Percentiles rank a stretch among this genome's conserved stretches.
These are phyloP conservation scores for Merodon equestris DNA, from an alignment of 2,888 invertebrate species.

Conservation along the genomic window DNA sequence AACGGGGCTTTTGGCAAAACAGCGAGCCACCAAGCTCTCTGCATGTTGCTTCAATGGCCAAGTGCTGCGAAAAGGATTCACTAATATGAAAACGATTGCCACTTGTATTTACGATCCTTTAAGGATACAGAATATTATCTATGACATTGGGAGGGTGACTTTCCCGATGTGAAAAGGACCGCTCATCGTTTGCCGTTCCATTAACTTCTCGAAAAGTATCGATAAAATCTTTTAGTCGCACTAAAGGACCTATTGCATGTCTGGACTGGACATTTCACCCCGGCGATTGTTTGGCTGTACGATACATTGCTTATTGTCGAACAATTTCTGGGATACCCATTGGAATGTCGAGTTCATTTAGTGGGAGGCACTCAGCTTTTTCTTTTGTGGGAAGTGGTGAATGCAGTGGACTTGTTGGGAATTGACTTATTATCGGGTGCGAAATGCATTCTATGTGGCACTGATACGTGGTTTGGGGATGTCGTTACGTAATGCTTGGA, in stretches of 20 bases:
- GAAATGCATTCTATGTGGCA: too few species aligned
- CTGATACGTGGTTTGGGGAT: too few species aligned
- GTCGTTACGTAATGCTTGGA: too few species aligned
- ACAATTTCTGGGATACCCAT: too few species aligned
- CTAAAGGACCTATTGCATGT: slow-evolving; percentile 66
- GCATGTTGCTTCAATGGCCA: slow-evolving; percentile 20
- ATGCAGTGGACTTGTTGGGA: too few species aligned
- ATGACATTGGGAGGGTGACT: slow-evolving; percentile 21
- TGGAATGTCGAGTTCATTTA: too few species aligned
- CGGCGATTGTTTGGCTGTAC: slow-evolving; percentile 53
- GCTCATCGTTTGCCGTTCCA: slow-evolving; percentile 65
- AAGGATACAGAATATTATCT: slow-evolving; percentile 55
- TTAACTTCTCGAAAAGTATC: slow-evolving; percentile 65
- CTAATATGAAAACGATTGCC: slow-evolving; percentile 56
- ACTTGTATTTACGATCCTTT: slow-evolving; percentile 66
- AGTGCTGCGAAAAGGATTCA: slow-evolving; percentile 59
- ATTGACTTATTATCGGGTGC: too few species aligned
- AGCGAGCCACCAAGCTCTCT: background rate
- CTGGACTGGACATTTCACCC: slow-evolving; percentile 63
- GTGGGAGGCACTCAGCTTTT: too few species aligned
- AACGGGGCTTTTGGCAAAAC: too few species aligned
- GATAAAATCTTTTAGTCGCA: slow-evolving; percentile 62
- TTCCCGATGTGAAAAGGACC: slow-evolving; percentile 5
- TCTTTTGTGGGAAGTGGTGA: too few species aligned
- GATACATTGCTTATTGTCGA: slow-evolving; percentile 11